Base-by-base conservation (phyloP, 2,113 vertebrate species). In the Dinomys branickii region DNA sequence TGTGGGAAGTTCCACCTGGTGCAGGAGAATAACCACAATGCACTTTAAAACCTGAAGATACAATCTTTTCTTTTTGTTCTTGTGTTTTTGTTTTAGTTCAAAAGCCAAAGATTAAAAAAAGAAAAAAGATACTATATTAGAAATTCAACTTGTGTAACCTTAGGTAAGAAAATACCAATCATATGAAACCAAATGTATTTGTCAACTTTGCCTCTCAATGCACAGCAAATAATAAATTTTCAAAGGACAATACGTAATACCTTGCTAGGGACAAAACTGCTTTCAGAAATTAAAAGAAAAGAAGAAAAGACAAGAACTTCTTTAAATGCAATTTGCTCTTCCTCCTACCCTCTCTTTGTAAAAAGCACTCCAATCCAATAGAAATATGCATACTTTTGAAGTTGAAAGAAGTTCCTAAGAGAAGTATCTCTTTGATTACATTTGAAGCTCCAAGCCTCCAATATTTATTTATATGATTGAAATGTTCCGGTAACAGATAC, bases 121-220 rank as follows among this genome's bases (percentile, higher is more conserved):
- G 44, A 86, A 4, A 1, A 33, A 88, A 35, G 28, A 33, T 22
- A 54, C 78, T 73, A 2, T 61, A 85, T 94, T 96, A 92, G 75
- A 97, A 96, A 98, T 96, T 96, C 90, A 97, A 80, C 54, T 94
- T 94, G 85, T 28, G 47, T 75, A 95, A 92, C 2, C 14, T 10
- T 88, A 50, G 41, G 50, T 83, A 16, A 92, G 38, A 56, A 89
- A 78, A 91, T 94, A 52, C 96, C 50, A 95, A 52, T 69, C 22
- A 81, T 59, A 85, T 90, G 11, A 94, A 94, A 54, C 35, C 83
- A 81, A 24, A 58, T 28, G 33, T 16, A 82, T 10, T 91, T 94
- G 56, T 4, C 35, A 97, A 73, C 0, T 91, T 96, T 95, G 90
- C 58, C 4, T 88, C 94, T 82, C 67, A 93, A 65, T 56, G 8